Percentiles rank a stretch among this genome's conserved stretches.
Evolutionary conservation across 2,797 vertebrate species (phyloP).

Genomic region (Lagocephalus sceleratus): DNA sequence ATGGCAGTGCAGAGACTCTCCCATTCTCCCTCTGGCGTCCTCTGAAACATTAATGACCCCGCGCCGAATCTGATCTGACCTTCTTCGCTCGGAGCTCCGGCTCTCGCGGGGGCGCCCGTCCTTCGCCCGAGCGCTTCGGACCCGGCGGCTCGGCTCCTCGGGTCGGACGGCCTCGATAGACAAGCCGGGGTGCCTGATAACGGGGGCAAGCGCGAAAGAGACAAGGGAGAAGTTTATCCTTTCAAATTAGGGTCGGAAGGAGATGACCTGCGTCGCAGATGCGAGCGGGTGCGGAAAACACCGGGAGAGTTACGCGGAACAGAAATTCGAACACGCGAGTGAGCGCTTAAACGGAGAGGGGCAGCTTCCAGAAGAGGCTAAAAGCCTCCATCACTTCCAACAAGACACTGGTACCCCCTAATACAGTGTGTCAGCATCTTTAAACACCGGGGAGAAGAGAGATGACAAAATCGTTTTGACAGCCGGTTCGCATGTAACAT

Average conservation of each 20-base stretch:
- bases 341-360: slow-evolving; percentile 70
- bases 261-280: slow-evolving; percentile 46
- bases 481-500: slow-evolving; percentile 85
- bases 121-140: too few species aligned
- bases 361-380: slow-evolving; percentile 57
- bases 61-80: slow-evolving; percentile 76
- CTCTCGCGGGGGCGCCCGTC: slow-evolving; percentile 28
- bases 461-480: slow-evolving; percentile 85
- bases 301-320: slow-evolving; percentile 58
- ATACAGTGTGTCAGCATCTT: slow-evolving; percentile 77
- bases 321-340: slow-evolving; percentile 63
- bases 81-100: slow-evolving; percentile 49
- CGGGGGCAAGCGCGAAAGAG: too few species aligned
- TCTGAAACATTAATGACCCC: slow-evolving; percentile 80
- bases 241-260: slow-evolving; percentile 29
- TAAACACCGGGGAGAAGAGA: slow-evolving; percentile 74
- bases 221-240: too few species aligned
- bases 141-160: too few species aligned
- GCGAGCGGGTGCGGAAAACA: slow-evolving; percentile 39
- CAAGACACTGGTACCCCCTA: slow-evolving; percentile 71
- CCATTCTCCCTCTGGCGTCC: slow-evolving; percentile 71
- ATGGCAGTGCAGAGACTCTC: slow-evolving; percentile 59
- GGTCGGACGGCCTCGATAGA: too few species aligned
- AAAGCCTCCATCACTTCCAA: slow-evolving; percentile 79
- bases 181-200: too few species aligned